Evolutionary conservation across 2,888 invertebrate species (phyloP), one percentile per base, ranked within the genome.

Genomic region (Drosophila neonasuta): DNA sequence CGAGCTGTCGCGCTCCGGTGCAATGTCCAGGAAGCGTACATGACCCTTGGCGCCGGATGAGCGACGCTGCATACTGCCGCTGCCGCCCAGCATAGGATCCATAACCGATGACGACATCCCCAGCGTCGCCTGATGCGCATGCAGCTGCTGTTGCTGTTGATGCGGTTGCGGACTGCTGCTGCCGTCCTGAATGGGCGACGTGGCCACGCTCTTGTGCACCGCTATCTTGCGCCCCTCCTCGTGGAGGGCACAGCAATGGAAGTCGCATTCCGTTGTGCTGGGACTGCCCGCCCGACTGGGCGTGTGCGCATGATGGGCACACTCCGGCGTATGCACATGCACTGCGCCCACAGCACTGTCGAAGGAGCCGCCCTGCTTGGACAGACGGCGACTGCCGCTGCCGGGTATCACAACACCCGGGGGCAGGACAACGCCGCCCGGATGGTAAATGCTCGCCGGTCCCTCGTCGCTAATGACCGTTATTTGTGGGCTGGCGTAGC

Each of bases 391-490:
- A 62, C 77, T 89, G 67, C 76, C 76, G 65, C 77, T 80, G 68
- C 89, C 90, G 57, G 90, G 89, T 83, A 89, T 87, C 75, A 89
- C 85, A 74, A 90, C 83, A 32, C 90, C 90, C n/a, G 89, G 86
- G 42, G 89, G 86, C 70, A 88, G 71, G 51, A 88, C 87, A 17
- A 84, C 80, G 71, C 89, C 90, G 24, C 90, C 88, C 68, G 89
- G 88, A 88, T 89, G 90, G 79, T 90, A 92, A 88, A 91, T 91
- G 86, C 91, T 92, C 81, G 92, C 91, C 90, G 95, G 94, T 92
- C 96, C 96, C 92, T 97, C 97, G 93, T 97, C 96, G 93, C 96
- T 96, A 92, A 97, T 97, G 92, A 97, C 96, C 92, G 96, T 97
- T 93, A 96, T 97, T 94, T 96, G 96, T 88, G 96, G 96, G 91